Evolutionary conservation across 2,888 invertebrate genomes (phyloP).

Genomic region (Notodonta dromedarius): DNA sequence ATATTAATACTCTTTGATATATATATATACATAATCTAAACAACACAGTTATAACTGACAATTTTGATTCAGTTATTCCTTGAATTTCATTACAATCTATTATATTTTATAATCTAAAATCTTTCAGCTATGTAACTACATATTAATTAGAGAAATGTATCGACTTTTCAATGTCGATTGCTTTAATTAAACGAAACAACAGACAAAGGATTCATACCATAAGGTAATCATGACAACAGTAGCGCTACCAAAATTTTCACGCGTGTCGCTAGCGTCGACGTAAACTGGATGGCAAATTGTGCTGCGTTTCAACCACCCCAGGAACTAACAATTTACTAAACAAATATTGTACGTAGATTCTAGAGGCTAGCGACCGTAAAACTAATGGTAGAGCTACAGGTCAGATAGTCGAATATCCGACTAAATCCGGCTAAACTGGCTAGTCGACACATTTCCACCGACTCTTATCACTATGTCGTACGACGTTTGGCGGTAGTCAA

Average conservation of each 20-base stretch:
- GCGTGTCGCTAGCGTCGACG: too few relatives aligned
- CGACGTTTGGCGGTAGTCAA: slow-evolving; percentile 38
- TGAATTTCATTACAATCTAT: slow-evolving; percentile 18
- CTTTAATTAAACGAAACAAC: not conserved
- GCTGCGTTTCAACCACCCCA: too few relatives aligned
- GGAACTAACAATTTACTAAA: too few relatives aligned
- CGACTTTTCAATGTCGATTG: slow-evolving; percentile 12
- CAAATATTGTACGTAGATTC: too few relatives aligned
- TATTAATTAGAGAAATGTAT: slow-evolving; percentile 19
- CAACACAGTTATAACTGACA: slow-evolving; percentile 29
- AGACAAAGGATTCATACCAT: not conserved
- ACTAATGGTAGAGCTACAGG: too few relatives aligned
- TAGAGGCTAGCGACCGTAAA: too few relatives aligned
- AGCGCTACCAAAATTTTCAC: too few relatives aligned
- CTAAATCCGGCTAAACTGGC: not conserved
- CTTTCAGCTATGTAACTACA: slow-evolving; percentile 29
- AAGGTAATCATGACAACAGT: not conserved
- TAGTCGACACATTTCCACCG: slow-evolving; percentile 22
- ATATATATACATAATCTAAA: slow-evolving; percentile 26
- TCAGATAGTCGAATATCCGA: too few relatives aligned
- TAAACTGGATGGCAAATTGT: too few relatives aligned
- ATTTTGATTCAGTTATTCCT: slow-evolving; percentile 19
- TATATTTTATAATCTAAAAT: slow-evolving; percentile 28
- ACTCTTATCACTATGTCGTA: slow-evolving; percentile 22
- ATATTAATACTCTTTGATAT: slow-evolving; percentile 34